phyloP scores from a whole-genome alignment of 2,888 invertebrate genomes.

The Eupithecia subfuscata region DNA sequence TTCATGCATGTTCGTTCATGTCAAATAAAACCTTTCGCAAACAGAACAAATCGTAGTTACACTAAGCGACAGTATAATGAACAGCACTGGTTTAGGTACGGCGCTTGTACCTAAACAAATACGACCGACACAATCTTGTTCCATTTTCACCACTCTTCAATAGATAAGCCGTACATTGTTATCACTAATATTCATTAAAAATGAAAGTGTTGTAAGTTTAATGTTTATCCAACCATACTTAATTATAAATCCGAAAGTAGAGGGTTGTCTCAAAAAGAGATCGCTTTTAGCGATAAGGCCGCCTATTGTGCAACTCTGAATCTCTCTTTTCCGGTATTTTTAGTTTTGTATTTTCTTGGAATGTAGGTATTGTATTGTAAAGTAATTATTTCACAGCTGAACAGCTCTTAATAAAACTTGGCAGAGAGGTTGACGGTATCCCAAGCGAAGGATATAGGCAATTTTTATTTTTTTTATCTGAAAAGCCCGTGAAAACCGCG shows the following conservation, averaged over 20 bases:
- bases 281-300: no score
- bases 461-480: background rate
- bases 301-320: no score
- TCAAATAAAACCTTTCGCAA: background rate
- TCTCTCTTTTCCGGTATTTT: no score
- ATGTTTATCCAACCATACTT: background rate
- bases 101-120: background rate
- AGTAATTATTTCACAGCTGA: background rate
- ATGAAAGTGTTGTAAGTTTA: background rate
- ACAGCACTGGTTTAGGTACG: background rate
- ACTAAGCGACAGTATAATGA: background rate
- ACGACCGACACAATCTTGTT: background rate
- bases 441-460: background rate
- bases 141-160: constrained; percentile 4
- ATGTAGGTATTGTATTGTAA: no score
- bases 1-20: background rate
- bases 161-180: background rate
- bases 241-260: background rate
- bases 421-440: background rate
- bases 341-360: no score
- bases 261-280: background rate
- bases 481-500: background rate
- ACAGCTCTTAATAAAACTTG: background rate
- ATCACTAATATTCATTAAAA: background rate
- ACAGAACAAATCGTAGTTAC: background rate